A percentile compares a stretch with the other conserved stretches of the same genome.
Conservation (phyloP, 2,113 vertebrate species). For the Syngnathus floridae region DNA sequence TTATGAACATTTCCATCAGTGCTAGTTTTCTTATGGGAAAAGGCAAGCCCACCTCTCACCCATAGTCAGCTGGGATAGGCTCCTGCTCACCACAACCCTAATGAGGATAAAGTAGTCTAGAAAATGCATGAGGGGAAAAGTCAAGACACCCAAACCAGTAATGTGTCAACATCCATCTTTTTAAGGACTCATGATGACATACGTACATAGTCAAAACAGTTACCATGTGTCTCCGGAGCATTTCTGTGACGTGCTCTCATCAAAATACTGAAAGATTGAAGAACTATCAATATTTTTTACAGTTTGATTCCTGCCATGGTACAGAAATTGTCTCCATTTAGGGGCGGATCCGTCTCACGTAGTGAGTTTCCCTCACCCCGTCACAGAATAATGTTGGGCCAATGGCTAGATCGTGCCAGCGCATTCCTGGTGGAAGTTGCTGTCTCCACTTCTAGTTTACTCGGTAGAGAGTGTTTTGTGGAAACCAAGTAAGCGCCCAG, state of each 20-base stretch:
- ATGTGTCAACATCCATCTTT: no score
- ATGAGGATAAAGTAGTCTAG: not conserved
- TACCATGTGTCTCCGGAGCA: no score
- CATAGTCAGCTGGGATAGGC: not conserved
- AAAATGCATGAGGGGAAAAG: not conserved
- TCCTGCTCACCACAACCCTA: not conserved
- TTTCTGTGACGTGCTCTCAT: no score
- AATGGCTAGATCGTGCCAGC: not conserved
- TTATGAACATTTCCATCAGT: no score
- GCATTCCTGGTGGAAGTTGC: not conserved
- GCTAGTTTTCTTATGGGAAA: no score
- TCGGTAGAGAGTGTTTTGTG: not conserved
- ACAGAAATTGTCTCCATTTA: not conserved
- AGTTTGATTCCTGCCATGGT: not conserved
- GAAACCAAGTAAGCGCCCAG: not conserved
- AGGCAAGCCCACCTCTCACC: no score
- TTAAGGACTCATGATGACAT: no score
- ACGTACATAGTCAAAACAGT: no score
- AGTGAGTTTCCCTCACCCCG: not conserved
- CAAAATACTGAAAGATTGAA: no score
- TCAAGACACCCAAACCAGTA: no score
- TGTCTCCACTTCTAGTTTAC: not conserved
- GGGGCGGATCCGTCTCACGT: not conserved
- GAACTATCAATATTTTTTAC: no score
- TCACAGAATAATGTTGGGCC: not conserved